Evolutionary conservation across 2,888 invertebrate genomes (phyloP), one percentile per base, ranked within the genome.

Genomic region (Conomelus anceps): DNA sequence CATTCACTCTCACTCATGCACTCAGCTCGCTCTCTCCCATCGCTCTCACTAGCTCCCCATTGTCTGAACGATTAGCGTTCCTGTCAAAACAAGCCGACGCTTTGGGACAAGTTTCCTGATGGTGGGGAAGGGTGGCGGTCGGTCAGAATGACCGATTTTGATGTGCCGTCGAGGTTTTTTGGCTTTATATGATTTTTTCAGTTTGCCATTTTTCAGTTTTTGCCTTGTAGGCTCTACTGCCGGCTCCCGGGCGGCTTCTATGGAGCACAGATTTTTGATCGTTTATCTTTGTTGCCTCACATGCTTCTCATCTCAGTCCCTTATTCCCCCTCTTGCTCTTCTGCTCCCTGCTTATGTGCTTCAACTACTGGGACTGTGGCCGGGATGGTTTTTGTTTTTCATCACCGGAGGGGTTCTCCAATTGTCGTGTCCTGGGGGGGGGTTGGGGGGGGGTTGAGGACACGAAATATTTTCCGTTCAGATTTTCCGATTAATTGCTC

Each of bases 241-340:
- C 63, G 63, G 13, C n/a, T 63, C 63, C 63, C 63, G 1, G 3
- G 63, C n/a, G 63, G n/a, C 1, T 1, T 20, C n/a, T n/a, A 63
- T 63, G 13, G 63, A 63, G 63, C 63, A 1, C 63, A n/a, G 63
- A 63, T 63, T 63, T 63, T n/a, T 13, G 63, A 63, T 63, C 63
- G 63, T 63, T 63, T 13, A 63, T 22, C 86, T 63, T 84, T 86
- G 85, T 41, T 34, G 85, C 24, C 13, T 23, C 86, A 22, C 22
- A 24, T n/a, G 63, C 24, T 29, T 85, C 29, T 29, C 24, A n/a
- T 29, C 29, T 22, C 85, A 26, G 29, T 88, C 88, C 84, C 88
- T 88, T 63, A 84, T 84, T 88, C 88, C 63, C 85, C 9, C 84
- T 23, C 88, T 88, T 9, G 34, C 88, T 84, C 85, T 85, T 24